These are phyloP conservation scores for Drosophila atripex DNA, from an alignment of 2,888 invertebrate species.

Conservation along the genomic window DNA sequence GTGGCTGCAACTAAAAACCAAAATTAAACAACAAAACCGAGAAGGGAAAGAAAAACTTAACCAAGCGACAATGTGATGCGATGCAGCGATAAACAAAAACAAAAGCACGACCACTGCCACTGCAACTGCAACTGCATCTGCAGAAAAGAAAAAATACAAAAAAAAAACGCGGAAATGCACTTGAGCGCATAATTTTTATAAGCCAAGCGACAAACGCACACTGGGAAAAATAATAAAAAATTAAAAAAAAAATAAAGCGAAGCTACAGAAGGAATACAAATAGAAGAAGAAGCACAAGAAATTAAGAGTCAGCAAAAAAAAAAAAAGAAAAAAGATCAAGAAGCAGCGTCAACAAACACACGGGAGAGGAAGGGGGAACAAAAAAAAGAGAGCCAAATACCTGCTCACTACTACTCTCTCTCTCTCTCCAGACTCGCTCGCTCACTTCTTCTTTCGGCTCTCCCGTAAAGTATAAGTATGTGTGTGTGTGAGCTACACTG, in stretches of 20 bases:
- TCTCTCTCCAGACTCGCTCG: conserved; percentile 30
- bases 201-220: conserved; percentile 57
- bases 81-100: conserved; percentile 53
- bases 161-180: conserved; percentile 74
- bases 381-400: not conserved
- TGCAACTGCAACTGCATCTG: conserved; percentile 55
- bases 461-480: not conserved
- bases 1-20: conserved; percentile 33
- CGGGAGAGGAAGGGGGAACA: not conserved
- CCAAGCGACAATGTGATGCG: conserved; percentile 59
- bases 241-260: conserved; percentile 30
- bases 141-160: conserved; percentile 30
- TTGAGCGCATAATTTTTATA: conserved; percentile 76
- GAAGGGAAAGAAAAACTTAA: conserved; percentile 31
- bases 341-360: conserved; percentile 11
- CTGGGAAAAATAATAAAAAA: conserved; percentile 8
- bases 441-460: conserved; percentile 10
- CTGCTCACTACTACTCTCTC: not conserved
- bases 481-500: conserved; percentile 44
- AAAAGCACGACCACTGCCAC: conserved; percentile 30
- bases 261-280: conserved; percentile 24
- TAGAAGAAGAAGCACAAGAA: conserved; percentile 55
- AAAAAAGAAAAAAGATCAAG: conserved; percentile 1
- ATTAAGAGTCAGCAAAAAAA: conserved; percentile 21
- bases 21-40: conserved; percentile 20